Conservation (phyloP, 2,113 vertebrate genomes). For the Zapornia atra region DNA sequence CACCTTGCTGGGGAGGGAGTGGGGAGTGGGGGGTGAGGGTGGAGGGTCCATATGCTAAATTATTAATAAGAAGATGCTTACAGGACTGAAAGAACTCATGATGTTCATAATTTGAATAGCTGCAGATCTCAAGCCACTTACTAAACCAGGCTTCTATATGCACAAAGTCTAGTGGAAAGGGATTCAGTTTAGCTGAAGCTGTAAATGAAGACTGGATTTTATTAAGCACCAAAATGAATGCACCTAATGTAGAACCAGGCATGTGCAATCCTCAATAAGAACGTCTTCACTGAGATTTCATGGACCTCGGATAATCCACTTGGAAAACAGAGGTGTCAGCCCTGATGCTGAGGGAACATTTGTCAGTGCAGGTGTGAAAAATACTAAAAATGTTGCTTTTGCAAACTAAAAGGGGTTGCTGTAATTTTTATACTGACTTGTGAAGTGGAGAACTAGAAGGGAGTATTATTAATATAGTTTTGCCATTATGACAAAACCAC, state of each 20-base stretch:
- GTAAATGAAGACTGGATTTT: background rate
- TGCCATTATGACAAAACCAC: no score
- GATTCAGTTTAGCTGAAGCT: background rate
- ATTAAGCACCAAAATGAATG: background rate
- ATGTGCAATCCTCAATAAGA: background rate
- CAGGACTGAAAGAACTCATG: background rate
- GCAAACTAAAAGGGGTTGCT: no score
- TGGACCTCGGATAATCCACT: background rate
- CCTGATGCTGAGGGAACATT: background rate
- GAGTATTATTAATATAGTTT: no score
- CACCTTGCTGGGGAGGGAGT: no score
- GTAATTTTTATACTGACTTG: no score
- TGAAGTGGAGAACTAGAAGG: no score
- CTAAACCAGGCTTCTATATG: background rate
- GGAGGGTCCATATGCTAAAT: background rate
- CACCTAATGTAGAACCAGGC: background rate
- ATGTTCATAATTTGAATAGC: background rate
- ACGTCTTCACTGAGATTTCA: background rate
- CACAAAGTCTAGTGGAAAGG: background rate
- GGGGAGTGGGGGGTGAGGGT: no score
- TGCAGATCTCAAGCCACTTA: background rate
- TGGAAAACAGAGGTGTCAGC: background rate
- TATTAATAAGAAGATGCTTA: background rate
- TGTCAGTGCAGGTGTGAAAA: accelerated
- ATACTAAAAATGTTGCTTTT: no score